Percentiles rank a stretch among this genome's conserved stretches.
phyloP scores from a whole-genome alignment of 2,888 invertebrate genomes.

The Acanthosepion esculentum region DNA sequence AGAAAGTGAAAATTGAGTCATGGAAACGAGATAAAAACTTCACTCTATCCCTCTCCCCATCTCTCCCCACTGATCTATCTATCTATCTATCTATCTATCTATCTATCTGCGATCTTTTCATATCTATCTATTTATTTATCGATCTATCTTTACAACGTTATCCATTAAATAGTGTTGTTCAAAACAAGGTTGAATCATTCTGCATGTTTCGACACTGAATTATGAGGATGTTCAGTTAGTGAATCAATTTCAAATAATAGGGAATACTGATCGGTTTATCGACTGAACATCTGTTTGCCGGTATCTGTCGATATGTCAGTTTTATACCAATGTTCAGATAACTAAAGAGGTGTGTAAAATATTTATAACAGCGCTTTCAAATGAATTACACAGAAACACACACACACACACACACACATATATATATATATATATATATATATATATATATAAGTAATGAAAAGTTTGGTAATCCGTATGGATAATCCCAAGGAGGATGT shows the following conservation, averaged over 20 bases:
- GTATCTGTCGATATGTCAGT: neutral
- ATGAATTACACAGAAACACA: no score
- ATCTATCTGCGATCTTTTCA: no score
- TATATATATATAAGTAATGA: no score
- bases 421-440: no score
- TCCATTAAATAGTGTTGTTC: neutral
- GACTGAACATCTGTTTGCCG: neutral
- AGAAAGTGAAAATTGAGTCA: neutral
- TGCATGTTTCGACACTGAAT: neutral
- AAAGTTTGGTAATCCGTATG: no score
- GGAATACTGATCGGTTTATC: neutral
- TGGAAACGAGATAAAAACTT: neutral
- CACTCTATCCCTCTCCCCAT: neutral
- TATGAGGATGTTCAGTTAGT: neutral
- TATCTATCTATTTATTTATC: neutral
- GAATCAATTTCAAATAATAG: neutral
- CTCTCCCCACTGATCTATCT: neutral
- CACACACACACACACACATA: no score
- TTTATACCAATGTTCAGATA: neutral
- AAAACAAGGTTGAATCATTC: neutral
- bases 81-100: neutral
- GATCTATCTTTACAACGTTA: neutral
- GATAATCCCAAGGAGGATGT: no score
- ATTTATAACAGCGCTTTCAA: no score
- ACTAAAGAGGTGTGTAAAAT: no score